Evolutionary conservation across 2,113 vertebrate species (phyloP).

Genomic region (Setophaga kirtlandii): DNA sequence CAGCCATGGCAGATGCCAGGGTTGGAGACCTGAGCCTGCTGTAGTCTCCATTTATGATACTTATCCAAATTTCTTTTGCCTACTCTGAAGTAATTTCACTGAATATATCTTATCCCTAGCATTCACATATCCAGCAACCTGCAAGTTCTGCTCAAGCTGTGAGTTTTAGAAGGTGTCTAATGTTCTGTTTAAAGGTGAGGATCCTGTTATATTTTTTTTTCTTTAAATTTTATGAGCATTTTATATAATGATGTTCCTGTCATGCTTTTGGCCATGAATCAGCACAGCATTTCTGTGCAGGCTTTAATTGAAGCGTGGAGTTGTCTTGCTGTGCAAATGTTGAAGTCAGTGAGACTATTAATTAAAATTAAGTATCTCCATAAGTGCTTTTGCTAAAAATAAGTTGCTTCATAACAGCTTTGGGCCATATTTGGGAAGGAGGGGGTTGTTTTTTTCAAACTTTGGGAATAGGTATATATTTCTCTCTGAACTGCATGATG

Average conservation of each 20-base stretch:
- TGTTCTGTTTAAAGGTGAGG: not conserved
- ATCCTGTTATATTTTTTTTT: not conserved
- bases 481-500: not conserved
- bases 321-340: conserved; percentile 53
- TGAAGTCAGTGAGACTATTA: conserved; percentile 54
- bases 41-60: not conserved
- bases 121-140: not conserved
- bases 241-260: conserved; percentile 29
- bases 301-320: conserved; percentile 51
- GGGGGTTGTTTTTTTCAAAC: not conserved
- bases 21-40: not conserved
- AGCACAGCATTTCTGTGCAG: conserved; percentile 33
- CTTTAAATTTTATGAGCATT: not conserved
- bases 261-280: conserved; percentile 57
- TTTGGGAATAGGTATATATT: not conserved
- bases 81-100: not conserved
- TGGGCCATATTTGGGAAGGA: conserved; percentile 16
- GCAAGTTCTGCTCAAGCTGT: not conserved
- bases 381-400: conserved; percentile 59
- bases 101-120: not conserved
- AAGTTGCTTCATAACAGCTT: conserved; percentile 46
- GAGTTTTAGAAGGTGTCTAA: not conserved
- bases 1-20: not conserved
- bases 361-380: conserved; percentile 59
- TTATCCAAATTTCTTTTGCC: not conserved